Evolutionary conservation across 2,888 invertebrate species (phyloP), one percentile per base, ranked within the genome.

Genomic region (Netelia virgata): DNA sequence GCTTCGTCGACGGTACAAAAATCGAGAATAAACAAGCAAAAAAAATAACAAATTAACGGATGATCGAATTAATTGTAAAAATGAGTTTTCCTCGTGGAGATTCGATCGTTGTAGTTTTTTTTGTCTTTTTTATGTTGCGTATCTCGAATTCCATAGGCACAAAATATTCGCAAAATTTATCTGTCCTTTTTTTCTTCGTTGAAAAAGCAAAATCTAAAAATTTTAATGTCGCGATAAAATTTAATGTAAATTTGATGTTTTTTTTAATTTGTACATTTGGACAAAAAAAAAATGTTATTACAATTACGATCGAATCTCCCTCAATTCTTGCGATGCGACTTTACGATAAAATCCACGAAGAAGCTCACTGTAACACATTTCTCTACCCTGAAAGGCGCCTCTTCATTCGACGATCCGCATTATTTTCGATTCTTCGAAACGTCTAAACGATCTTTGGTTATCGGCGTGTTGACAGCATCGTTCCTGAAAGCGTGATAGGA

Each of bases 401-500:
- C 36, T 47, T 47, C 47, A 47, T 47, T 47, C 47, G 47, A 47
- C 14, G 47, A 47, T 47, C 14, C 11, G 14, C 8, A 5, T 47
- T 47, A 57, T 57, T 57, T 8, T 20, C 57, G 1, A 57, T 18
- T 57, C 57, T 57, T 57, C 57, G 57, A 18, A 57, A 18, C 57
- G n/a, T 16, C n/a, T n/a, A 57, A 55, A 18, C 9, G 36, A 6
- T 36, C 36, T 6, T 18, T 57, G 16, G 57, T 57, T 10, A 18
- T 57, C 1, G 57, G 20, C 3, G 57, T 57, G 57, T 57, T 14
- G 47, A 47, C 47, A 6, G 10, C 28, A 53, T 23, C n/a, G 36
- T 74, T 63, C 43, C 50, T 69, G 70, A 63, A 78, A 70, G 78
- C 57, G 9, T 63, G 70, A 68, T 70, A 63, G 57, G 63, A 74